Evolutionary conservation across 2,797 vertebrate genomes (phyloP), one percentile per base, ranked within the genome.

Genomic region (Bradypodion pumilum): DNA sequence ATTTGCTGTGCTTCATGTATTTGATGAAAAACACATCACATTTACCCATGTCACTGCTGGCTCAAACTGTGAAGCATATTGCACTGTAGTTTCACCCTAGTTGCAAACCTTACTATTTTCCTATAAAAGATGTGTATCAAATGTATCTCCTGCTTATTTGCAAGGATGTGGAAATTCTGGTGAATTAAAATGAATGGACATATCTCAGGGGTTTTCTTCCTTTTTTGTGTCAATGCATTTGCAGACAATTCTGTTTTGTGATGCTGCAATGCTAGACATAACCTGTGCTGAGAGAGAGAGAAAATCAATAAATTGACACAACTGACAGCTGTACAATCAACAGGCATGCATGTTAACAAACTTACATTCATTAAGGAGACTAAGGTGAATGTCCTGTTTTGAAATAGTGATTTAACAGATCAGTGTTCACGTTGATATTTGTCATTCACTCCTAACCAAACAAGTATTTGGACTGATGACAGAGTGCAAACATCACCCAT

Each of bases 401-500:
- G 7, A 37, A n/a, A 25, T 0, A 0, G 81, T 9, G 7, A 5
- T 70, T 32, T 5, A 69, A 0, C 9, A 0, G 12, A 73, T 81
- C 84, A 62, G n/a, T 16, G 60, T 79, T 77, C 63, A 69, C 29
- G 75, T n/a, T 5, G 69, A 46, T 66, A 73, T 78, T 66, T 73
- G 69, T 44, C 37, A 74, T 78, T 59, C 35, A 44, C 40, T 56
- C 74, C 78, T 15, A 5, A 78, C 19, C 12, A 86, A 79, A 78
- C 68, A 75, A 49, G 46, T 78, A 85, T 85, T 81, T 63, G 80
- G 68, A 84, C 2, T n/a, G 21, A 66, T 90, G 56, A 83, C 1
- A 25, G 44, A 81, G 13, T 21, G 80, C 25, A 68, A 77, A 82
- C 40, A 46, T 65, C 27, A 29, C 84, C 46, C 81, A n/a, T 66